phyloP scores from a whole-genome alignment of 2,888 invertebrate genomes.

The Phalera bucephala region DNA sequence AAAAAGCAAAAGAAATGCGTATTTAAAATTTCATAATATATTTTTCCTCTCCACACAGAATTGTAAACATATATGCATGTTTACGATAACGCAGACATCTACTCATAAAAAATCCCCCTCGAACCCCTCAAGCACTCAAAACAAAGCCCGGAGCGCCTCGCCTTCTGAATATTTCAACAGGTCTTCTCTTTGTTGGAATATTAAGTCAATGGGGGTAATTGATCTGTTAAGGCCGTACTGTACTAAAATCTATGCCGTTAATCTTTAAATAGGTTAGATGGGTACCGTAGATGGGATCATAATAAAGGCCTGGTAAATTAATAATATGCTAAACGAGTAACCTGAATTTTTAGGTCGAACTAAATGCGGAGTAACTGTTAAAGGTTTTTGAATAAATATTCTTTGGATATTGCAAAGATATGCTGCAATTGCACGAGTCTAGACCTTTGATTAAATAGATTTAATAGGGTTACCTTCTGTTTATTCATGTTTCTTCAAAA shows the following conservation, averaged over 20 bases:
- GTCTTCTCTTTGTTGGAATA: conserved; percentile 76
- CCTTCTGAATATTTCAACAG: conserved; percentile 78
- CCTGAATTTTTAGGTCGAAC: neutral
- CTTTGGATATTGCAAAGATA: too few relatives aligned
- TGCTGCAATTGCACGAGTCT: too few relatives aligned
- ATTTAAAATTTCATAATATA: conserved; percentile 40
- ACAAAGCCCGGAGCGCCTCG: conserved; percentile 69
- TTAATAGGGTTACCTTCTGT: too few relatives aligned
- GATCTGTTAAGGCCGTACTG: conserved; percentile 64
- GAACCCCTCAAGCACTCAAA: conserved; percentile 71
- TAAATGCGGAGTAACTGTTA: too few relatives aligned
- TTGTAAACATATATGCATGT: conserved; percentile 54
- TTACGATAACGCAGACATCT: conserved; percentile 72
- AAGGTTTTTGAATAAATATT: too few relatives aligned
- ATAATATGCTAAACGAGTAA: conserved; percentile 12
- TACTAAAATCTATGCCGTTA: conserved; percentile 54
- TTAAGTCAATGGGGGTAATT: conserved; percentile 82
- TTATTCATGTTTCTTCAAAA: too few relatives aligned
- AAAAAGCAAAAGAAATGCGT: too few relatives aligned
- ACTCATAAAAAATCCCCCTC: conserved; percentile 70
- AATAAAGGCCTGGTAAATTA: conserved; percentile 25
- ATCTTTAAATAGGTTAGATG: conserved; percentile 51
- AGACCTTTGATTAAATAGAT: too few relatives aligned
- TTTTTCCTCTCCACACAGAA: conserved; percentile 13
- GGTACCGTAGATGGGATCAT: conserved; percentile 21